Base-by-base conservation (phyloP, 2,113 vertebrate genomes). In the Pantherophis guttatus region DNA sequence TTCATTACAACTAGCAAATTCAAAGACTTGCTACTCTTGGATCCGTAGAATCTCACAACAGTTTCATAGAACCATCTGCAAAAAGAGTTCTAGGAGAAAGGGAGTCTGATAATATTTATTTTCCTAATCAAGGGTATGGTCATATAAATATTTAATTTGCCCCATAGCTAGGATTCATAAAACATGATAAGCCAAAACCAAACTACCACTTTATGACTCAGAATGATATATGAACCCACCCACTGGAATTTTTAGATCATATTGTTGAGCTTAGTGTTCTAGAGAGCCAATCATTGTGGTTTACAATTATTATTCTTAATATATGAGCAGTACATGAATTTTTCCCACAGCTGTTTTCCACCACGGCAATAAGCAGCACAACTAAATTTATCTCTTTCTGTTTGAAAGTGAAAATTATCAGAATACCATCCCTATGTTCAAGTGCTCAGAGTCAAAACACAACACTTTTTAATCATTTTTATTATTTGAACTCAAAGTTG, bases 401-500 rank as follows among this genome's bases (percentile, higher is more conserved):
- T 87, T 93, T 93, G 39, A 75, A 86, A 53, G 48, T 52, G 93
- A 95, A 26, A 86, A 48, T 3, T 81, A 1, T 21, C 93, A 93
- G 59, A 87, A 23, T 8, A 3, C 86, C 57, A 10, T n/a, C 10
- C 23, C 26, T 93, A 86, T 48, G 50, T 94, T 94, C 91, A 94
- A 97, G 93, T 54, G 88, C 15, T 95, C 94, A 94, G 90, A 95
- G 93, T 5, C 29, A 91, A 39, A 95, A 44, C 93, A 88, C 96
- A 96, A 97, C 88, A 86, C 52, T 91, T 94, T 95, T 97, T 96
- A 95, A 96, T 94, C 96, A 94, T 81, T 52, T 92, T 96, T 96
- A 85, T 94, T 97, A 94, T 91, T 94, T 96, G 85, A 90, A 97
- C 95, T 96, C 96, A 95, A 95, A 96, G 89, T 95, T 97, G 96